These are phyloP conservation scores for Colletes collaris DNA, from an alignment of 2,888 invertebrate species.

Conservation along the genomic window DNA sequence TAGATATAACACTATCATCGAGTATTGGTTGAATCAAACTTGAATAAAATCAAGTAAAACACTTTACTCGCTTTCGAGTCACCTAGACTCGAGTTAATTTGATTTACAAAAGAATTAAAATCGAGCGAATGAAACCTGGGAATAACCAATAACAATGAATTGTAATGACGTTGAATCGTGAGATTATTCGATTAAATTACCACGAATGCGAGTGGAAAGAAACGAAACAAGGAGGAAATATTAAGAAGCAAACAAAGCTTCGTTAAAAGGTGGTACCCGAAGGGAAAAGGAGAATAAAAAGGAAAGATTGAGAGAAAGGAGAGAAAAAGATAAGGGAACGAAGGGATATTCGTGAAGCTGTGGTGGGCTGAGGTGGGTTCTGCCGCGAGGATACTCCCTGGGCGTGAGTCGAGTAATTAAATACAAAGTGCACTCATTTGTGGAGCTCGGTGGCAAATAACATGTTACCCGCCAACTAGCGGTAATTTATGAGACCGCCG, in stretches of 20 bases:
- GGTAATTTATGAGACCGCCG: slow-evolving; percentile 78
- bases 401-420: slow-evolving; percentile 82
- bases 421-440: slow-evolving; percentile 82
- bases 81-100: too few relatives aligned
- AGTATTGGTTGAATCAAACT: too few relatives aligned
- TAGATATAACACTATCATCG: too few relatives aligned
- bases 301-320: slow-evolving; percentile 19
- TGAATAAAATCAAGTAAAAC: too few relatives aligned
- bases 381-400: slow-evolving; percentile 76
- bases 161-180: too few relatives aligned
- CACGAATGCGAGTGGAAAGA: background rate
- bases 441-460: slow-evolving; percentile 81
- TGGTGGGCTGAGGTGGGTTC: slow-evolving; percentile 58
- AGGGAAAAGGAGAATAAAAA: background rate
- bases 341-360: slow-evolving; percentile 48
- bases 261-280: slow-evolving; percentile 3
- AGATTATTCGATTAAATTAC: too few relatives aligned
- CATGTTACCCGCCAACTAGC: slow-evolving; percentile 78
- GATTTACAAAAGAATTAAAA: too few relatives aligned
- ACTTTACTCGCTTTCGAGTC: too few relatives aligned
- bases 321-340: slow-evolving; percentile 36
- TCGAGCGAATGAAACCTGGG: too few relatives aligned
- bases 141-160: too few relatives aligned
- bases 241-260: background rate
- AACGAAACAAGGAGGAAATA: background rate